Evolutionary conservation across 2,888 invertebrate species (phyloP).

Genomic region (Aspidiotus rigidus): DNA sequence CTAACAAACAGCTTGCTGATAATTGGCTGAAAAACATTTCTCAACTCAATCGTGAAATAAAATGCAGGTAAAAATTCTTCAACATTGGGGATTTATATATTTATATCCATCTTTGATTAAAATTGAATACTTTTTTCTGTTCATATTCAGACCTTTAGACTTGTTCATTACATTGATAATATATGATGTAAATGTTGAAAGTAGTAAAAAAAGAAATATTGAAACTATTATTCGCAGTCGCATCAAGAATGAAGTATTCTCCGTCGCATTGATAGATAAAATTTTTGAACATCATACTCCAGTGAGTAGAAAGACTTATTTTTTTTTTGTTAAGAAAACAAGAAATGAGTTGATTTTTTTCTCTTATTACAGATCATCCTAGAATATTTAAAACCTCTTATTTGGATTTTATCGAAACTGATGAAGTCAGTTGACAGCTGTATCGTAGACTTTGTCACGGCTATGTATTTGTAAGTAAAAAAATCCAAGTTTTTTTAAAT

Average conservation of each 20-base stretch:
- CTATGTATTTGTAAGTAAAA: conserved; percentile 51
- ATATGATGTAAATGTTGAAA: conserved; percentile 37
- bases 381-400: conserved; percentile 38
- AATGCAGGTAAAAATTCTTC: conserved; percentile 37
- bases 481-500: neutral
- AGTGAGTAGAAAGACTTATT: conserved; percentile 32
- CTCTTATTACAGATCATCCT: conserved; percentile 36
- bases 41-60: conserved; percentile 44
- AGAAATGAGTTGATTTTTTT: neutral
- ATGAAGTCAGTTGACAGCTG: conserved; percentile 44
- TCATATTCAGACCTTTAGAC: conserved; percentile 39
- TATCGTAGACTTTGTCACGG: conserved; percentile 52
- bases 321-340: neutral
- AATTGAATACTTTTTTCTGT: no score
- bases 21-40: conserved; percentile 53
- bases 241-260: conserved; percentile 38
- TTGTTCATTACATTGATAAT: conserved; percentile 38
- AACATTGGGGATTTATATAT: neutral
- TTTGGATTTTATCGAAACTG: conserved; percentile 38
- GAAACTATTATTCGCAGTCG: conserved; percentile 38
- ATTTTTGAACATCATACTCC: conserved; percentile 37
- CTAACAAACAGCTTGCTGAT: conserved; percentile 50
- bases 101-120: neutral
- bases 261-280: conserved; percentile 38
- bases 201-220: conserved; percentile 36